Conservation (phyloP, 2,113 vertebrate genomes). For the Holacanthus passer region DNA sequence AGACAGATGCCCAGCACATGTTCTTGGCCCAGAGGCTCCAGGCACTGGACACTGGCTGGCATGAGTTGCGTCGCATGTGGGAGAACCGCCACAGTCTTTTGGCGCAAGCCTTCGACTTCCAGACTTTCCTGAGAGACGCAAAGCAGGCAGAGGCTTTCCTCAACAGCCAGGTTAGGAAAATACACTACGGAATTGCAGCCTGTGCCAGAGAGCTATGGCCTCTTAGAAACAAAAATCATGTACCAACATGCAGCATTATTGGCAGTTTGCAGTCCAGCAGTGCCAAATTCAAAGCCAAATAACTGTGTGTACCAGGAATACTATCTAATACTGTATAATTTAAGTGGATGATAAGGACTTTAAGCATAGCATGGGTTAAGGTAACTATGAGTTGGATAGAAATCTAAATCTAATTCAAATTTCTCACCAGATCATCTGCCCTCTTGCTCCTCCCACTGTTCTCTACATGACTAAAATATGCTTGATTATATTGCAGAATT, state of each 20-base stretch:
- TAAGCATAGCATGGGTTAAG: neutral
- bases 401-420: neutral
- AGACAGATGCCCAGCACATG: slow-evolving; percentile 91
- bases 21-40: slow-evolving; percentile 93
- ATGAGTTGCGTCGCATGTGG: slow-evolving; percentile 94
- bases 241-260: neutral
- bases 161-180: slow-evolving; percentile 90
- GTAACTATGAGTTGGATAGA: neutral
- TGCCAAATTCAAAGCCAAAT: slow-evolving; percentile 12
- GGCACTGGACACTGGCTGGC: slow-evolving; percentile 93
- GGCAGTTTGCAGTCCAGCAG: neutral
- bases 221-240: slow-evolving; percentile 12
- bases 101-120: slow-evolving; percentile 92
- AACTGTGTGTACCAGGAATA: neutral
- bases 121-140: slow-evolving; percentile 92
- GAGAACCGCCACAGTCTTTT: slow-evolving; percentile 92
- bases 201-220: neutral
- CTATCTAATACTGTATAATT: neutral
- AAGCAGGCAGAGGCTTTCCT: slow-evolving; percentile 94
- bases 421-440: neutral
- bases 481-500: neutral
- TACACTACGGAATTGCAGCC: neutral
- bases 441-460: neutral
- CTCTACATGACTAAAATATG: neutral
- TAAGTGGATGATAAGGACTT: neutral